phyloP scores from a whole-genome alignment of 2,888 invertebrate species.

The Drymonia ruficornis region DNA sequence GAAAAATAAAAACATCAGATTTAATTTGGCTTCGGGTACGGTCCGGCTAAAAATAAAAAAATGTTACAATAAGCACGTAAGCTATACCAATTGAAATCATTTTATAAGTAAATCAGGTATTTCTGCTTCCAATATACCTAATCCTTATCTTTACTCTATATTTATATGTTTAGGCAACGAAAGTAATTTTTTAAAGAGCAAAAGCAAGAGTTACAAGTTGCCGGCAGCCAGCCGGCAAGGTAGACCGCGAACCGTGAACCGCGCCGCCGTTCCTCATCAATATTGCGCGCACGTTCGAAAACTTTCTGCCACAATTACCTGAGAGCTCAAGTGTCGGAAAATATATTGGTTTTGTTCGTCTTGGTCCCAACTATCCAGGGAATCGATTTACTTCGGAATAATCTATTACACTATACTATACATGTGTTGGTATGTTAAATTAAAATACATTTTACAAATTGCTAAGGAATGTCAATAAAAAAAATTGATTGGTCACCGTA shows the following conservation, averaged over 20 bases:
- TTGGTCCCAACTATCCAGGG: constrained; percentile 61
- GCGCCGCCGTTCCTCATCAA: constrained; percentile 66
- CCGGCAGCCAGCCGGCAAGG: constrained; percentile 24
- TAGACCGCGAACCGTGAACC: constrained; percentile 43
- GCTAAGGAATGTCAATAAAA: too few relatives aligned
- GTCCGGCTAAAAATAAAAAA: too few relatives aligned
- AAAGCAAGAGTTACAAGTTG: constrained; percentile 25
- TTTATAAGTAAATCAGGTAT: too few relatives aligned
- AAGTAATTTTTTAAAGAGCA: constrained; percentile 19
- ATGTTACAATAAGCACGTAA: too few relatives aligned
- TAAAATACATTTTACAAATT: background rate
- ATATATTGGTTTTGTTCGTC: constrained; percentile 81
- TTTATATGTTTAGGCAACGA: background rate
- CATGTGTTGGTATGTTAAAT: background rate
- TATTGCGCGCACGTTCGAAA: constrained; percentile 78
- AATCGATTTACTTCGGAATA: constrained; percentile 61
- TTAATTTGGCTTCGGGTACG: too few relatives aligned
- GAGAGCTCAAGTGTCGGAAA: constrained; percentile 83
- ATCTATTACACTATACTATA: constrained; percentile 43
- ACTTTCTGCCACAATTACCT: constrained; percentile 85
- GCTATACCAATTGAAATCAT: too few relatives aligned
- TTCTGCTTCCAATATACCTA: constrained; percentile 11
- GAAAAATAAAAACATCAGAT: too few relatives aligned
- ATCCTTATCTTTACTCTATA: background rate
- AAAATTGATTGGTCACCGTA: too few relatives aligned